Base-by-base conservation (phyloP, 2,888 invertebrate genomes). In the Drosophila algonquin region DNA sequence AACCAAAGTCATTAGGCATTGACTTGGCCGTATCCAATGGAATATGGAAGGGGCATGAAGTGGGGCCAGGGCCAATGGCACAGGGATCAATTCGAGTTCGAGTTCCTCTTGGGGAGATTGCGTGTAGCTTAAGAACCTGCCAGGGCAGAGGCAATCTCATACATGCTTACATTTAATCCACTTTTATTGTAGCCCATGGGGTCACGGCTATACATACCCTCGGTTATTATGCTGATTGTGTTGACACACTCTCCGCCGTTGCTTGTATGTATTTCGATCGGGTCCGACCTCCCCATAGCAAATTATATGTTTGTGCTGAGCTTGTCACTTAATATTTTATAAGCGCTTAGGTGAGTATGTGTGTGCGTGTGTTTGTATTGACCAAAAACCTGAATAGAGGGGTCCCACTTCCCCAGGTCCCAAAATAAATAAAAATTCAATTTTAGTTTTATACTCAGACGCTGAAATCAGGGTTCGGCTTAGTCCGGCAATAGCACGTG, bases 111-210 rank as follows among this genome's bases (percentile, higher is more conserved):
- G 40, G 18, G 12, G 18, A 18, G 35, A 10, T 30, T 35, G n/a
- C 44, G 16, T 14, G 35, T 30, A 50, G 59, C 62, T 64, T 44
- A 48, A 57, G 54, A 53, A 58, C 40, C 55, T 44, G 55, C 45
- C 59, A 18, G 51, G 44, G 45, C 53, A 69, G n/a, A n/a, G n/a
- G n/a, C n/a, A n/a, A n/a, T n/a, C 78, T 63, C 79, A 76, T 75
- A 74, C 80, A 85, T 85, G 73, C 77, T 85, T 87, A 72, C 76
- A 72, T 81, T 85, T 87, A 81, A 87, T 87, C 82, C 87, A 85
- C 82, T 81, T 84, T 82, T 82, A 84, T 80, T 76, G 72, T 80
- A 75, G 81, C 68, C 65, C 64, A 56, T 45, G 14, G 71, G 55
- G 44, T 51, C 24, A 45, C 61, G 62, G 32, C 45, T 12, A 14